These are phyloP conservation scores for Scaptomyza reducta DNA, from an alignment of 2,888 invertebrate species.

Conservation along the genomic window DNA sequence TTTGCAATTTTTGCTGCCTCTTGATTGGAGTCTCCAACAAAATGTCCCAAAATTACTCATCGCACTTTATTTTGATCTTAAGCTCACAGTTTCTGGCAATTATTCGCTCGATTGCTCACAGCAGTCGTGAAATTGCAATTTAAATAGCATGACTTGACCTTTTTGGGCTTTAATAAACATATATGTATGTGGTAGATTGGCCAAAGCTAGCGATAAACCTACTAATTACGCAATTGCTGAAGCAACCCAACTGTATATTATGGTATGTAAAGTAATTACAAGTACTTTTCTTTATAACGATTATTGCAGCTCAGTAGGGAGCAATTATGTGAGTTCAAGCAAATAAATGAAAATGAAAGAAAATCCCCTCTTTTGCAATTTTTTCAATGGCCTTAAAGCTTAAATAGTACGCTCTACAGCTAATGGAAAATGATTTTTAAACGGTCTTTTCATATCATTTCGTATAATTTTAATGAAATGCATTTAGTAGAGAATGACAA, in stretches of 20 bases:
- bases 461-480: background rate
- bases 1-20: conserved; percentile 9
- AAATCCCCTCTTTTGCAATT: background rate
- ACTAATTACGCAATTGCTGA: conserved; percentile 35
- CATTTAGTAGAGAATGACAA: background rate
- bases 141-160: conserved; percentile 17
- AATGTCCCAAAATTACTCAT: conserved; percentile 33
- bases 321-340: conserved; percentile 29
- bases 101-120: conserved; percentile 34
- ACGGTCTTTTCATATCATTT: too few relatives aligned
- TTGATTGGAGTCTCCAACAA: conserved; percentile 36
- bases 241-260: conserved; percentile 12
- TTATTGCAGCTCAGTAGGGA: conserved; percentile 14
- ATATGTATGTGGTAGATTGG: background rate
- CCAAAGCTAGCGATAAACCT: conserved; percentile 1
- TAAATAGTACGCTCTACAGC: background rate
- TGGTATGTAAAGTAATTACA: conserved; percentile 29
- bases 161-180: background rate
- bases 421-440: background rate
- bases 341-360: conserved; percentile 7
- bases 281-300: conserved; percentile 14
- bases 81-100: conserved; percentile 3
- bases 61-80: conserved; percentile 25
- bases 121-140: conserved; percentile 21
- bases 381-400: background rate